Percentiles rank a stretch among this genome's conserved stretches.
phyloP scores from a whole-genome alignment of 2,888 invertebrate genomes.

The Oxyscelio sp. region DNA sequence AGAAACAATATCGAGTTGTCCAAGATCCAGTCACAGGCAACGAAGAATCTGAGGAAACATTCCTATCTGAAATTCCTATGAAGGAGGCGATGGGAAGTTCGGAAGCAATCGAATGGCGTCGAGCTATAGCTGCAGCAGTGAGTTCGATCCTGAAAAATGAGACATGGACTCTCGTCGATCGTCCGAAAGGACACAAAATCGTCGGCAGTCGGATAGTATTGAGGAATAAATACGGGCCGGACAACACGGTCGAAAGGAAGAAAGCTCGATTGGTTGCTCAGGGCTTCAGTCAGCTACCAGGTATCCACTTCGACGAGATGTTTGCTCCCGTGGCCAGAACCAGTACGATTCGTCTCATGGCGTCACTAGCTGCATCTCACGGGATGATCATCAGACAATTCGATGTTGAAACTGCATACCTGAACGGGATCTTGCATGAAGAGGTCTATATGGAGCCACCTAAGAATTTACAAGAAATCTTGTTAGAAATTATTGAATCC shows the following conservation, averaged over 20 bases:
- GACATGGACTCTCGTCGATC: conserved; percentile 14
- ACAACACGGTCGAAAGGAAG: neutral
- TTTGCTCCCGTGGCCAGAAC: conserved; percentile 25
- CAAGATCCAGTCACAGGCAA: neutral
- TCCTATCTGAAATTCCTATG: conserved; percentile 19
- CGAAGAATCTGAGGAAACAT: neutral
- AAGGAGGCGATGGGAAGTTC: conserved; percentile 14
- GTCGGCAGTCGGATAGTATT: no score
- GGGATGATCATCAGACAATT: conserved; percentile 30
- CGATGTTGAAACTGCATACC: conserved; percentile 43
- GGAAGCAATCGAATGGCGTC: conserved; percentile 15
- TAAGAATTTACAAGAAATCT: no score
- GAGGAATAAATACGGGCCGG: no score
- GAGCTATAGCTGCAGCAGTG: conserved; percentile 9
- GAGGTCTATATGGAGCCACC: conserved; percentile 49
- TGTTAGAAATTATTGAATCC: no score
- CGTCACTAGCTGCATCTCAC: conserved; percentile 11
- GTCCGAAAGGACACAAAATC: no score
- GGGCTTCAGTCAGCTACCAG: conserved; percentile 46
- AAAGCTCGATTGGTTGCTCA: conserved; percentile 35
- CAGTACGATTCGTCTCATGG: conserved; percentile 30
- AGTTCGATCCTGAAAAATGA: conserved; percentile 15
- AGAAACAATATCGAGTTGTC: neutral
- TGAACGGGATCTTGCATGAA: conserved; percentile 49
- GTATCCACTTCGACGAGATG: conserved; percentile 25